Percentiles rank a stretch among this genome's conserved stretches.
Evolutionary conservation across 2,888 invertebrate species (phyloP).

Genomic region (Campoletis raptor): DNA sequence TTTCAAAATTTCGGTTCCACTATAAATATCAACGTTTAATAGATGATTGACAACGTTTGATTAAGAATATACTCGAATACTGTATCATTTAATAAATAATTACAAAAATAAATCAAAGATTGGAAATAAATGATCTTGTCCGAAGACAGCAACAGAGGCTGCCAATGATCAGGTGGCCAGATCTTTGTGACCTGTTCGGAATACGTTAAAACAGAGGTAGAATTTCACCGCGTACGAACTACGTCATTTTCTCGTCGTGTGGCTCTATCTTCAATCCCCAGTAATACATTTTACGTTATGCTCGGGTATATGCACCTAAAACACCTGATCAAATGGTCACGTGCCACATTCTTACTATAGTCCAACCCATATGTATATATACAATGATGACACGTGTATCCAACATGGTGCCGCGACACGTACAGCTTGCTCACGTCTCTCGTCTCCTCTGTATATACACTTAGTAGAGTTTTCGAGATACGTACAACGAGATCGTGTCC

Average conservation of each 20-base stretch:
- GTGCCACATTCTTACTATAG: conserved; percentile 51
- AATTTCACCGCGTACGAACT: conserved; percentile 45
- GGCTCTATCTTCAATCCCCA: conserved; percentile 17
- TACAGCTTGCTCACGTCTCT: conserved; percentile 35
- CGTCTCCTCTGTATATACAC: conserved; percentile 17
- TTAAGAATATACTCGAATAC: not conserved
- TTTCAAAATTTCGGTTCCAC: no score
- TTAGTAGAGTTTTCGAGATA: conserved; percentile 30
- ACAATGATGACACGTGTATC: conserved; percentile 35
- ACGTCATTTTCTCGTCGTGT: conserved; percentile 42
- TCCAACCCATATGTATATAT: conserved; percentile 8
- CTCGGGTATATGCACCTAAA: conserved; percentile 43
- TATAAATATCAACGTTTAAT: no score
- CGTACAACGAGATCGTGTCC: conserved; percentile 48
- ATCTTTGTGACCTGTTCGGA: not conserved
- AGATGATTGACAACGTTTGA: no score
- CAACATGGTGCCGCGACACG: conserved; percentile 44
- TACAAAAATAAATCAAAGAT: no score
- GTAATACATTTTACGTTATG: conserved; percentile 40
- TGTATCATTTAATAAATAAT: not conserved
- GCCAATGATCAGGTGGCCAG: conserved; percentile 4
- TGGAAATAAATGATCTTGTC: no score
- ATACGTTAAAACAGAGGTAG: not conserved
- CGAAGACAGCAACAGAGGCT: not conserved
- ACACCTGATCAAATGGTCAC: conserved; percentile 67